Percentiles rank a stretch among this genome's conserved stretches.
These are phyloP conservation scores for Morelia viridis DNA, from an alignment of 2,797 vertebrate genomes.

Conservation along the genomic window DNA sequence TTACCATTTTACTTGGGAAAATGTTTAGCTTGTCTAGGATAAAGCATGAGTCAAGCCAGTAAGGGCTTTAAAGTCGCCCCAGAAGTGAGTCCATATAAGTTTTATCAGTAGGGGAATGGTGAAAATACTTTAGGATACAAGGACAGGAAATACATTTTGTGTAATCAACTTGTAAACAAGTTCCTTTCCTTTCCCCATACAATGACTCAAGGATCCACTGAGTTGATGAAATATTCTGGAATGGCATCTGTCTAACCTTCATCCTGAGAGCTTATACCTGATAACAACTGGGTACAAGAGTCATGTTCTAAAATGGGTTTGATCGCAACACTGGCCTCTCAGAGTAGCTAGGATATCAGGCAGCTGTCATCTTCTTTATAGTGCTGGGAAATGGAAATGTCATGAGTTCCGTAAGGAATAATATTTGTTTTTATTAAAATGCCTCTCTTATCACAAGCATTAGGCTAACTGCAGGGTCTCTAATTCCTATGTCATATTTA, in stretches of 20 bases:
- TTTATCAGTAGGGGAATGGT: conserved; percentile 11
- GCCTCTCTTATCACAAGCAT: conserved; percentile 52
- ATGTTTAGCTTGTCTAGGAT: conserved; percentile 21
- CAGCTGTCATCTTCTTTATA: conserved; percentile 48
- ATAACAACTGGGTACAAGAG: conserved; percentile 49
- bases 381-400: conserved; percentile 43
- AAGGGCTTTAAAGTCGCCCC: background rate
- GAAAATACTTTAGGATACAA: conserved; percentile 8
- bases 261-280: conserved; percentile 36
- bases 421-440: conserved; percentile 61
- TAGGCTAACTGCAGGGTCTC: conserved; percentile 53
- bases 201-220: conserved; percentile 25
- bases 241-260: background rate
- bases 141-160: background rate
- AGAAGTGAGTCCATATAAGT: background rate
- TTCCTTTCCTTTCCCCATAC: background rate
- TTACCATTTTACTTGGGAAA: background rate
- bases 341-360: conserved; percentile 49
- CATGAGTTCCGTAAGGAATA: conserved; percentile 51
- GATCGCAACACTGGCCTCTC: conserved; percentile 38
- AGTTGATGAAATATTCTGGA: conserved; percentile 20
- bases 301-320: conserved; percentile 52
- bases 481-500: conserved; percentile 54
- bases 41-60: conserved; percentile 13
- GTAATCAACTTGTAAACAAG: background rate